A percentile compares a stretch with the other conserved stretches of the same genome.
Evolutionary conservation across 1,140 invertebrate species (phyloP).

Genomic region (Monochamus saltuarius): DNA sequence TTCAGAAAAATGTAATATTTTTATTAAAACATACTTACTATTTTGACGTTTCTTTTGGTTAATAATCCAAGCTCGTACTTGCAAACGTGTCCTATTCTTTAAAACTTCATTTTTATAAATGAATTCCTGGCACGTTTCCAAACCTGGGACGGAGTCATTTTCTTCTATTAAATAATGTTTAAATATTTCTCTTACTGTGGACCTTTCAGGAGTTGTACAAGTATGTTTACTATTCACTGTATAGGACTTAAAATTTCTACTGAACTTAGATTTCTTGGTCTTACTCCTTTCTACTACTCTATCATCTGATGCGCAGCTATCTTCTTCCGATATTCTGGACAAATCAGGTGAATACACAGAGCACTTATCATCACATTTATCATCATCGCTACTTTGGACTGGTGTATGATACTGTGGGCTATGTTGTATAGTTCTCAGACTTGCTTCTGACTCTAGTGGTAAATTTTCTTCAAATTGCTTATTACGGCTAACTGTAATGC

Average conservation of each 20-base stretch:
- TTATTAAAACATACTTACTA: constrained; percentile 1
- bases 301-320: background rate
- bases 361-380: background rate
- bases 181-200: constrained; percentile 3
- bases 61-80: constrained; percentile 6
- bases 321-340: constrained; percentile 3
- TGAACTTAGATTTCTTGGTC: background rate
- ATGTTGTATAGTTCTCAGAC: too few species aligned
- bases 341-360: background rate
- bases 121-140: constrained; percentile 15
- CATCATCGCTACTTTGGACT: constrained; percentile 1
- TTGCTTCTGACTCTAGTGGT: background rate
- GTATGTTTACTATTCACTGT: background rate
- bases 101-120: constrained; percentile 9
- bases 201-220: constrained; percentile 9
- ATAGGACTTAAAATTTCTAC: background rate
- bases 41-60: background rate
- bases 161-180: background rate
- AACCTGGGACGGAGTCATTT: too few species aligned
- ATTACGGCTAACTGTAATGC: background rate
- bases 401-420: too few species aligned
- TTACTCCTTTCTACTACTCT: background rate
- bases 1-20: background rate
- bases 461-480: background rate
- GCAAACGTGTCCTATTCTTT: background rate